phyloP scores from a whole-genome alignment of 2,888 invertebrate genomes.

The Trichogramma dendrolimi region DNA sequence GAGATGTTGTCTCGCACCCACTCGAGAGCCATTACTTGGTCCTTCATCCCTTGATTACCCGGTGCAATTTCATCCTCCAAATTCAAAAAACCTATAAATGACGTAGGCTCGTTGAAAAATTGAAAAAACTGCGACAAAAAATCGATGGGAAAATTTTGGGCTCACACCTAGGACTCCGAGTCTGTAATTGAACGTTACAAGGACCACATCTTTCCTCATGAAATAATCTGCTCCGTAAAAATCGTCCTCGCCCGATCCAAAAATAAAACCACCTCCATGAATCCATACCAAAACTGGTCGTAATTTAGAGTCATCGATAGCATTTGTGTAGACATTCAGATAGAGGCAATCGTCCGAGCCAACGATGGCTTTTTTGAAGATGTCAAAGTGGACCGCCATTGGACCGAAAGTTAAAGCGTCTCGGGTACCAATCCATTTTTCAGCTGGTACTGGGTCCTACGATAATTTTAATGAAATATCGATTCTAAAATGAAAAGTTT shows the following conservation, averaged over 20 bases:
- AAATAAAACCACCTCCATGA: conserved; percentile 39
- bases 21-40: conserved; percentile 33
- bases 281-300: conserved; percentile 43
- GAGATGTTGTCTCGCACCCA: conserved; percentile 37
- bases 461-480: conserved; percentile 31
- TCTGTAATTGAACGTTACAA: conserved; percentile 46
- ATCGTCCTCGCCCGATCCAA: conserved; percentile 35
- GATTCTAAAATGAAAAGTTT: no score
- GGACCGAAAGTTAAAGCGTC: conserved; percentile 40
- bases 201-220: conserved; percentile 39
- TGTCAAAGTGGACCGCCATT: conserved; percentile 5
- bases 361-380: conserved; percentile 6
- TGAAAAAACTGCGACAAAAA: background rate
- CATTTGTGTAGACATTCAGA: conserved; percentile 40
- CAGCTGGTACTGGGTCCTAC: conserved; percentile 50
- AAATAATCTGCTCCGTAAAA: conserved; percentile 41
- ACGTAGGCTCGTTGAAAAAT: background rate
- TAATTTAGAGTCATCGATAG: conserved; percentile 3
- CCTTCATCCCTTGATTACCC: conserved; percentile 41
- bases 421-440: conserved; percentile 47
- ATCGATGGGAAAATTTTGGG: background rate
- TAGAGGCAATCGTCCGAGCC: conserved; percentile 45
- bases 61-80: conserved; percentile 30
- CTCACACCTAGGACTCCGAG: conserved; percentile 39
- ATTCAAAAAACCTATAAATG: conserved; percentile 29